phyloP scores from a whole-genome alignment of 2,797 vertebrate genomes.

The Phataginus tricuspis region DNA sequence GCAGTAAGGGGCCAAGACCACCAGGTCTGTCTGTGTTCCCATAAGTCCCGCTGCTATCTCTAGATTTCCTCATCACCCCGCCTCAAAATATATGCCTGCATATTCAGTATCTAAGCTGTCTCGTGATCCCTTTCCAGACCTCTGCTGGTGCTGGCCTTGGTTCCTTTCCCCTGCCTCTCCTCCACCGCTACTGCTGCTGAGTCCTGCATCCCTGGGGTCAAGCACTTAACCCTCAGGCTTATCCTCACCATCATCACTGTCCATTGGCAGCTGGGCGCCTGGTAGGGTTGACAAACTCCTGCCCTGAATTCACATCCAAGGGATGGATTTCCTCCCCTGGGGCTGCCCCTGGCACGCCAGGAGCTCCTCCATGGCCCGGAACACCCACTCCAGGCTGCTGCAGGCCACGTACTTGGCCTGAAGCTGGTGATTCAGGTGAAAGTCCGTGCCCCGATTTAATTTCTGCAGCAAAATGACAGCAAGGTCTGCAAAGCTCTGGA shows the following conservation, averaged over 20 bases:
- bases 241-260: slow-evolving; percentile 48
- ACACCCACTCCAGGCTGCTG: slow-evolving; percentile 88
- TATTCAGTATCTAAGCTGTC: slow-evolving; percentile 27
- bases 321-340: slow-evolving; percentile 85
- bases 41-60: neutral
- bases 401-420: slow-evolving; percentile 90
- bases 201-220: neutral
- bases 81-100: neutral
- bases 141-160: neutral
- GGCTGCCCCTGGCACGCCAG: slow-evolving; percentile 84
- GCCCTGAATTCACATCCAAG: slow-evolving; percentile 91
- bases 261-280: slow-evolving; percentile 72
- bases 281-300: slow-evolving; percentile 91
- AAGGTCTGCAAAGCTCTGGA: slow-evolving; percentile 91
- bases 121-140: slow-evolving; percentile 67
- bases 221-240: slow-evolving; percentile 68
- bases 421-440: slow-evolving; percentile 91
- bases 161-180: neutral
- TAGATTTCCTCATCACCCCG: neutral
- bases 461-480: slow-evolving; percentile 89
- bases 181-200: neutral
- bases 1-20: too few species aligned
- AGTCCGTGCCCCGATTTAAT: slow-evolving; percentile 93
- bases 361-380: slow-evolving; percentile 88
- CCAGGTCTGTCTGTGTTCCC: neutral